Evolutionary conservation across 2,888 invertebrate genomes (phyloP).

Genomic region (Malthinus flaveolus): DNA sequence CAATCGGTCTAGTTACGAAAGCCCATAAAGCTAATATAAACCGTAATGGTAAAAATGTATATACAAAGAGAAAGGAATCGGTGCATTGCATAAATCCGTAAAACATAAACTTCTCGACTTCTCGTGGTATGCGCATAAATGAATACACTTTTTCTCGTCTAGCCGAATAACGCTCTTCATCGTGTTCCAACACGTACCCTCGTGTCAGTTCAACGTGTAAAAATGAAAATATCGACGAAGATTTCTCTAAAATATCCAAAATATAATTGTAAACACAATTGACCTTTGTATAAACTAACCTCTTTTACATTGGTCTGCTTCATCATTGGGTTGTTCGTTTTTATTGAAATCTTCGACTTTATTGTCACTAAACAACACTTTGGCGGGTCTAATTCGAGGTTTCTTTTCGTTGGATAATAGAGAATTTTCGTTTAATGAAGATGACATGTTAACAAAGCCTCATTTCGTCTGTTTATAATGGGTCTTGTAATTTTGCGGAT

Average conservation of each 20-base stretch:
- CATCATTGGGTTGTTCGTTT: slow-evolving; percentile 40
- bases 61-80: slow-evolving; percentile 96
- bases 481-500: too few species aligned
- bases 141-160: slow-evolving; percentile 95
- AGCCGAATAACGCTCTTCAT: slow-evolving; percentile 92
- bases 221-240: slow-evolving; percentile 65
- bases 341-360: slow-evolving; percentile 50
- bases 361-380: slow-evolving; percentile 51
- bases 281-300: slow-evolving; percentile 29
- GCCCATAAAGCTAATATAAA: slow-evolving; percentile 87
- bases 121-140: slow-evolving; percentile 92
- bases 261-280: not conserved
- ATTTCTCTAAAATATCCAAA: slow-evolving; percentile 16
- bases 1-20: slow-evolving; percentile 72
- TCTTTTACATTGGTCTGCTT: slow-evolving; percentile 42
- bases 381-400: slow-evolving; percentile 56
- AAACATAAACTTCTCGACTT: slow-evolving; percentile 89
- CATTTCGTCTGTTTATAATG: too few species aligned
- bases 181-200: slow-evolving; percentile 92
- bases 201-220: slow-evolving; percentile 86
- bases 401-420: slow-evolving; percentile 47
- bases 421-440: slow-evolving; percentile 23
- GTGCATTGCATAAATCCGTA: slow-evolving; percentile 96
- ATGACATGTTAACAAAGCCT: slow-evolving; percentile 27
- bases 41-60: slow-evolving; percentile 94